A percentile compares a stretch with the other conserved stretches of the same genome.
Evolutionary conservation across 2,888 invertebrate species (phyloP).

Genomic region (Hydraecia micacea): DNA sequence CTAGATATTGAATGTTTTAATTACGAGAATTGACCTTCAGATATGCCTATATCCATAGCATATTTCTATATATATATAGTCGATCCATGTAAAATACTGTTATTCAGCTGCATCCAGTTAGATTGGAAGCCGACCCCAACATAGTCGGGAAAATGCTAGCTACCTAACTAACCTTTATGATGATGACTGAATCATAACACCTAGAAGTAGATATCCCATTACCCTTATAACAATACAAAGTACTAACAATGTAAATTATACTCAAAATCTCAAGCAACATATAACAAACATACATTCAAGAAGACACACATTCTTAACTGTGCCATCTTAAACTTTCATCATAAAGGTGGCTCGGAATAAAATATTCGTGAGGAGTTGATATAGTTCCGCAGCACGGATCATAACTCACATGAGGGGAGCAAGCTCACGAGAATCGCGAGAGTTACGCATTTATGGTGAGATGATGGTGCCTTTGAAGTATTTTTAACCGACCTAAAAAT

Average conservation of each 20-base stretch:
- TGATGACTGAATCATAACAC: background rate
- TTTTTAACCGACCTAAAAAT: constrained; percentile 1
- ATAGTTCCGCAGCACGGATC: constrained; percentile 53
- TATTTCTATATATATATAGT: too few species aligned
- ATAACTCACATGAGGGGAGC: constrained; percentile 54
- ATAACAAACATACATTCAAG: constrained; percentile 17
- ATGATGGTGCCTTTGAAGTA: constrained; percentile 17
- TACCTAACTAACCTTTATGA: background rate
- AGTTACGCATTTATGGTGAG: constrained; percentile 38
- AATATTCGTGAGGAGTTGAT: constrained; percentile 61
- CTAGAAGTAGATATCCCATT: too few species aligned
- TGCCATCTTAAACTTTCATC: constrained; percentile 58
- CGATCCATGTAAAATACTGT: background rate
- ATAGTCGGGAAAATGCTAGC: background rate
- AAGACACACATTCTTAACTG: constrained; percentile 44
- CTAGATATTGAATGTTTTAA: too few species aligned
- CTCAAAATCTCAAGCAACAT: constrained; percentile 7
- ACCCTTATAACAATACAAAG: background rate
- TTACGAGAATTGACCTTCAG: too few species aligned
- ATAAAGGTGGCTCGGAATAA: constrained; percentile 60
- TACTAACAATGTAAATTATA: background rate
- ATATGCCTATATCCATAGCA: too few species aligned
- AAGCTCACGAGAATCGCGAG: constrained; percentile 34
- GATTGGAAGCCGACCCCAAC: background rate
- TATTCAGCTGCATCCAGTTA: background rate